Base-by-base conservation (phyloP, 2,113 vertebrate species). In the Athene noctua region DNA sequence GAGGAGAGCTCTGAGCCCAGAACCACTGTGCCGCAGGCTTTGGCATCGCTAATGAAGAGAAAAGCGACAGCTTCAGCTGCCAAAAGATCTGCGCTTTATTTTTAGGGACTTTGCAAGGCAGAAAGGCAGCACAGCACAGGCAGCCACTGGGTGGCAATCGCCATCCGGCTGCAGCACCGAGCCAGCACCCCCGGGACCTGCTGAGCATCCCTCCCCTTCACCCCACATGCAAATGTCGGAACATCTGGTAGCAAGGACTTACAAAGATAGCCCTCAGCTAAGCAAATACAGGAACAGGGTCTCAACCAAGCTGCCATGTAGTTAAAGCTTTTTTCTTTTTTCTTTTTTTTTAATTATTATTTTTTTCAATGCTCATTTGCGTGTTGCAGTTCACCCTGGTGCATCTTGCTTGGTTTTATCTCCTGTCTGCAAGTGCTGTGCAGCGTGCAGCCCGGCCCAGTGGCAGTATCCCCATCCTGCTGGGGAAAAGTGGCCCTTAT, bases 101-200 rank as follows among this genome's bases (percentile, higher is more conserved):
- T 83, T 18, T 0, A 5, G 72, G 68, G 47, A 4, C 14, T 3
- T 52, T 5, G 11, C 15, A 0, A 8, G 51, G 74, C 27, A 6
- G 34, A 29, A 5, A 49, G 59, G 67, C 54, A 6, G 52, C 22
- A 0, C 4, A 3, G 61, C 0, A 4, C 1, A 2, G 32, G 2
- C 79, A 55, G 86, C 97, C 97, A 6, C 94, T 83, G 94, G 94
- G 94, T 96, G 95, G 94, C 94, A 97, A 96, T 93, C 91, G 49
- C 85, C 80, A 47, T 71, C 82, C 73, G 32, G 52, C 90, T 42
- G 81, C 68, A 7, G n/a, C 44, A 17, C 34, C 2, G 11, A 42
- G 42, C 54, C 72, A 9, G 54, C 79, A 44, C 42, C 92, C 55
- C 44, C 4, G 66, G 42, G 32, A 17, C 66, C 66, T 1, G 22